phyloP scores from a whole-genome alignment of 2,113 vertebrate genomes.

The Vulpes vulpes region DNA sequence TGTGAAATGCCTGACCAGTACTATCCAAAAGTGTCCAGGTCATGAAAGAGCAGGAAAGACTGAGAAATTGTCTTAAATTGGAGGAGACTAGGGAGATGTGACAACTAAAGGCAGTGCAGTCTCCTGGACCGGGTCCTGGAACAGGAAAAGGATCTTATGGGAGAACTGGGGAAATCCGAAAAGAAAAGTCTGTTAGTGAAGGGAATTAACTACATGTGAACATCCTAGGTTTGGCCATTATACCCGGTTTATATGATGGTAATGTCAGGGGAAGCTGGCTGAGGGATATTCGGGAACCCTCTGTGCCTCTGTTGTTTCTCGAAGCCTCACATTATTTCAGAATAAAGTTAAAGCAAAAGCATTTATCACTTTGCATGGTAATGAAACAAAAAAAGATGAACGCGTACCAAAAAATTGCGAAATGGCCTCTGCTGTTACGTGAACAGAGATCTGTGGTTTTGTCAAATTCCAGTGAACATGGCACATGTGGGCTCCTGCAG shows the following conservation, averaged over 20 bases:
- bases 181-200: neutral
- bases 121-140: neutral
- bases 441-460: neutral
- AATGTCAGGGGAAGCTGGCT: neutral
- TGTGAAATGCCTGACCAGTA: neutral
- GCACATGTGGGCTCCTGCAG: neutral
- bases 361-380: neutral
- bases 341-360: neutral
- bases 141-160: neutral
- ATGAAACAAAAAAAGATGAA: neutral
- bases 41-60: neutral
- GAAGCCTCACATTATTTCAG: neutral
- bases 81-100: neutral
- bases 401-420: neutral
- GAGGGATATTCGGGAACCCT: neutral
- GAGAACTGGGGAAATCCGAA: neutral
- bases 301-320: neutral
- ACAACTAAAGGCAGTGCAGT: neutral
- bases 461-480: neutral
- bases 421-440: neutral
- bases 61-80: neutral
- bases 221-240: neutral
- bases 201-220: neutral
- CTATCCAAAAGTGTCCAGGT: neutral
- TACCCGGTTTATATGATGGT: neutral